Evolutionary conservation across 2,113 vertebrate species (phyloP), one percentile per base, ranked within the genome.

Genomic region (Toxotes chatareus): DNA sequence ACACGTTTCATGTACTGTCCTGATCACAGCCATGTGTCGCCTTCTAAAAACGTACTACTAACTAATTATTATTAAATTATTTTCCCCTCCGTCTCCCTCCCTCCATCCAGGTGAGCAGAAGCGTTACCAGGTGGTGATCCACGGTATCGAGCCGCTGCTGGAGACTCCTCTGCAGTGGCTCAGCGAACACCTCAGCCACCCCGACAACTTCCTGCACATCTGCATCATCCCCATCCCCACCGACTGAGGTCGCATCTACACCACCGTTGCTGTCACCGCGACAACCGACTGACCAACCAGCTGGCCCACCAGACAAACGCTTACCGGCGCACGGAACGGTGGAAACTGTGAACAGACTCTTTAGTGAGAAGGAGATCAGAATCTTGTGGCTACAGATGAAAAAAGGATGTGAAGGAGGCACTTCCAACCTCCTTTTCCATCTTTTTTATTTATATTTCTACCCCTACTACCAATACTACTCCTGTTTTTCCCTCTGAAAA

Each of bases 161-260:
- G 98, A 99, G 93, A 99, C 98, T 10, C 98, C 98, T 75, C 51
- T 99, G 64, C 98, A 99, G 90, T 99, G 98, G 98, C 95, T 99
- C 84, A 99, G 98, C 1, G 98, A 99, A 89, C 97, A 99, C 93
- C 97, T 99, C 91, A 99, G 98, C 93, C 97, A 99, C 91, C 98
- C 98, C 0, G 98, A 99, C 96, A 99, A 99, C 94, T 99, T 99
- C 92, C 97, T 99, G 80, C 97, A 99, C 94, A 97, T 99, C 93
- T 96, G 97, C 89, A 80, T 99, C 91, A 86, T 97, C 93, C 97
- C 97, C 3, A 91, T 91, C 8, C 96, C 97, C 46, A 96, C 93
- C 53, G 98, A 99, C 89, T 99, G 97, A 99, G 90, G 85, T 71
- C 47, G 12, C 82, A 56, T 63, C 76, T 12, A 1, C 59, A 19